Conservation (phyloP, 2,797 vertebrate genomes). For the Centropyge bicolor region DNA sequence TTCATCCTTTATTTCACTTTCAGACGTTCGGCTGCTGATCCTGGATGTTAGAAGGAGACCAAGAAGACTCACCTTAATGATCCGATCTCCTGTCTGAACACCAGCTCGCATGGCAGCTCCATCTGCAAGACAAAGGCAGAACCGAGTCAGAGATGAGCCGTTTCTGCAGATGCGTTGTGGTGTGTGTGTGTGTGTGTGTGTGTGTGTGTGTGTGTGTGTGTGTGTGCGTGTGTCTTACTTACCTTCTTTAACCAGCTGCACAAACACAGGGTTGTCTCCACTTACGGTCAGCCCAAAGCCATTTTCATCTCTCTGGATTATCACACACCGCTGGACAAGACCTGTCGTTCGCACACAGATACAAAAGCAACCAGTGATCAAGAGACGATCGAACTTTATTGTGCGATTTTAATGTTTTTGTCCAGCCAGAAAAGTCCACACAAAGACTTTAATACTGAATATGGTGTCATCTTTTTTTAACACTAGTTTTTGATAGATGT, state of each 20-base stretch:
- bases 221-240: slow-evolving; percentile 78
- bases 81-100: slow-evolving; percentile 96
- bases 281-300: slow-evolving; percentile 98
- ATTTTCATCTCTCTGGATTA: slow-evolving; percentile 97
- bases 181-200: too few relatives aligned
- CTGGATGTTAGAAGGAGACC: background rate
- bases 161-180: background rate
- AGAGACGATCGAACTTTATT: background rate
- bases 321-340: slow-evolving; percentile 96
- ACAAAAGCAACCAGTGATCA: background rate
- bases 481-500: too few relatives aligned
- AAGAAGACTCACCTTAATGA: slow-evolving; percentile 86
- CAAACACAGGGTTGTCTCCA: slow-evolving; percentile 98
- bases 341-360: slow-evolving; percentile 84
- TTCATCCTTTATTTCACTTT: slow-evolving; percentile 1
- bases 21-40: background rate
- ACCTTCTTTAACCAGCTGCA: slow-evolving; percentile 98
- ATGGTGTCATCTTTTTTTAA: background rate
- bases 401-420: background rate
- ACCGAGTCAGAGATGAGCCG: background rate
- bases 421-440: background rate
- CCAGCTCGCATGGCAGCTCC: slow-evolving; percentile 98
- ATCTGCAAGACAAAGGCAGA: slow-evolving; percentile 83
- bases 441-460: background rate
- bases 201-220: slow-evolving; percentile 20